Base-by-base conservation (phyloP, 2,797 vertebrate genomes). In the Aulostomus chinensis region DNA sequence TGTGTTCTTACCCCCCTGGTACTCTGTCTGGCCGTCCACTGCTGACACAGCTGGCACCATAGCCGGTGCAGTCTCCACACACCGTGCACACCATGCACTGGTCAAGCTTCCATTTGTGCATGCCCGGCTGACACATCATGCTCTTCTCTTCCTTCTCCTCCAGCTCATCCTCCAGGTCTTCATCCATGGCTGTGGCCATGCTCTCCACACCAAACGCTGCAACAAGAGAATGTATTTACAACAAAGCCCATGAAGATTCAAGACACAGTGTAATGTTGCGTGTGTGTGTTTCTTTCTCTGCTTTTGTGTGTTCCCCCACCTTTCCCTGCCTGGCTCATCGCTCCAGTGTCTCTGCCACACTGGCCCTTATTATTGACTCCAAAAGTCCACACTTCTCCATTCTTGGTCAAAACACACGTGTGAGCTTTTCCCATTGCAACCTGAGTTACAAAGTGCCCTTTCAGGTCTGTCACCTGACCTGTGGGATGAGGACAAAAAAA, bases 71-170 rank as follows among this genome's bases (percentile, higher is more conserved):
- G 74, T 99, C 97, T 4, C 97, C 97, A 57, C 97, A 99, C 8
- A 99, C 96, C 0, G 96, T 98, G 85, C 97, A 99, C 36, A 99
- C 97, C 97, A 99, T 99, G 68, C 97, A 99, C 89, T 99, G 96
- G 68, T 99, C 97, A 89, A 99, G 59, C 86, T 99, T 99, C 97
- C 97, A 99, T 49, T 98, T 98, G 85, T 99, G 97, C 94, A 97
- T 94, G 73, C 97, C 96, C 2, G 97, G 96, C 57, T 96, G 95
- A 69, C 97, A 99, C 97, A 99, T 99, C 93, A 99, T 94, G 51
- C 96, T 97, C 67, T 98, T 99, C 85, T 99, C 97, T 69, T 99
- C 96, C 68, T 98, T 98, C 49, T 99, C 97, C 76, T 99, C 97
- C 10, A 98, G 80, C 56, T 99, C 97, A 15, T 99, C 97, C 79